Evolutionary conservation across 2,113 vertebrate genomes (phyloP).

Genomic region (Neolamprologus kungweensis): DNA sequence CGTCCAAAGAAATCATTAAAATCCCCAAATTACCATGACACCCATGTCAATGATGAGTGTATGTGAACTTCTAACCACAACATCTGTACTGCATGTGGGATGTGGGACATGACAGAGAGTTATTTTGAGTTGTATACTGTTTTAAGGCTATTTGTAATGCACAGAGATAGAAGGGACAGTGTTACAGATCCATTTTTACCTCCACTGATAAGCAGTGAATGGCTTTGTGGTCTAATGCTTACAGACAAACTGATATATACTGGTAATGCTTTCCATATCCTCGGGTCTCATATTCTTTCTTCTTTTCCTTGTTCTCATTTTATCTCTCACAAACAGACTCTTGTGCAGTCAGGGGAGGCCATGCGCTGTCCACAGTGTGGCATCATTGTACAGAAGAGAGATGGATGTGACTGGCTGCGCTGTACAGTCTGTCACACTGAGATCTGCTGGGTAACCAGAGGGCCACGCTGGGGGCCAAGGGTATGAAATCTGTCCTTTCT

Average conservation of each 20-base stretch:
- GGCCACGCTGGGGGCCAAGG: constrained; percentile 84
- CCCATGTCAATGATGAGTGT: not conserved
- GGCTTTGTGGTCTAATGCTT: not conserved
- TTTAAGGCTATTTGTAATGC: not conserved
- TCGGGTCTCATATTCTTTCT: not conserved
- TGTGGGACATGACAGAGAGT: not conserved
- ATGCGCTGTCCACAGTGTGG: constrained; percentile 89
- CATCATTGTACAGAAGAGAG: constrained; percentile 92
- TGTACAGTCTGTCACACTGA: constrained; percentile 92
- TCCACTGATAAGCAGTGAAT: not conserved
- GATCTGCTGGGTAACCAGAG: constrained; percentile 96
- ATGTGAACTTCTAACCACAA: not conserved
- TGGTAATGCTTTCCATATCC: not conserved
- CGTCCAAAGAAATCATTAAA: not conserved
- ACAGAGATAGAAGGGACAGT: not conserved
- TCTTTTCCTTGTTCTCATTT: not conserved
- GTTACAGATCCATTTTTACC: not conserved
- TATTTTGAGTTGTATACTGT: not conserved
- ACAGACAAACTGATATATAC: not conserved
- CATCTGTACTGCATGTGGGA: not conserved
- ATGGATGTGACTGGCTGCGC: constrained; percentile 92
- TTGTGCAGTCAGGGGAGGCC: constrained; percentile 83
- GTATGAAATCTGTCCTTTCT: constrained; percentile 50
- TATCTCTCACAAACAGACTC: constrained; percentile 49
- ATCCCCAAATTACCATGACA: not conserved